A percentile compares a stretch with the other conserved stretches of the same genome.
Evolutionary conservation across 2,113 vertebrate species (phyloP).

Genomic region (Nipponia nippon): DNA sequence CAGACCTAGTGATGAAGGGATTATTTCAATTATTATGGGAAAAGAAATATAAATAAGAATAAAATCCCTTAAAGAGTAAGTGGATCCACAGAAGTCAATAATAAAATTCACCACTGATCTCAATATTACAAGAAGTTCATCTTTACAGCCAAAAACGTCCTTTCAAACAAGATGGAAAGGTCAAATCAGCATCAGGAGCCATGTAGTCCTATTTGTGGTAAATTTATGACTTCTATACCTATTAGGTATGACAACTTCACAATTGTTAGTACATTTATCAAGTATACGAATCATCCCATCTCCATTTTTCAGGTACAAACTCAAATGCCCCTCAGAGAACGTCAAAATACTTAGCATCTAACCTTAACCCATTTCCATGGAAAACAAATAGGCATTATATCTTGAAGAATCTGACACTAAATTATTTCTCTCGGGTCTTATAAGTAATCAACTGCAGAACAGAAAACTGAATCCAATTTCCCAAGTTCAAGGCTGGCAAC

Average conservation of each 20-base stretch:
- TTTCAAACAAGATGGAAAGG: not conserved
- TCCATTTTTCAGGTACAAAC: not conserved
- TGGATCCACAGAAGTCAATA: not conserved
- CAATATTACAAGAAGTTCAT: not conserved
- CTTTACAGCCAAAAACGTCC: not conserved
- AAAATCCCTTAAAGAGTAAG: not conserved
- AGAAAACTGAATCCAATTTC: not conserved
- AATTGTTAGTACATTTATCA: not conserved
- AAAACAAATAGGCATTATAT: not conserved
- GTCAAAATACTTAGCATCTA: not conserved
- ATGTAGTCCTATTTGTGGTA: not conserved
- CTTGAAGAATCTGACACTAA: not conserved
- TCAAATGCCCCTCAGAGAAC: not conserved
- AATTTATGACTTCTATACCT: not conserved
- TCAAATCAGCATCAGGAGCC: not conserved
- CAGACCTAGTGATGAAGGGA: not conserved
- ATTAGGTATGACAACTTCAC: not conserved
- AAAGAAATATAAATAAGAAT: not conserved
- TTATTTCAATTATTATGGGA: not conserved
- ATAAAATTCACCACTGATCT: not conserved
- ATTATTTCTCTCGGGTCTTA: not conserved
- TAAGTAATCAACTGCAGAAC: not conserved
- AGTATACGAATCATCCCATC: not conserved
- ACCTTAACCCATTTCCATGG: not conserved
- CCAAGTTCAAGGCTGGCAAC: not conserved